Base-by-base conservation (phyloP, 2,113 vertebrate genomes). In the Calidris pugnax region DNA sequence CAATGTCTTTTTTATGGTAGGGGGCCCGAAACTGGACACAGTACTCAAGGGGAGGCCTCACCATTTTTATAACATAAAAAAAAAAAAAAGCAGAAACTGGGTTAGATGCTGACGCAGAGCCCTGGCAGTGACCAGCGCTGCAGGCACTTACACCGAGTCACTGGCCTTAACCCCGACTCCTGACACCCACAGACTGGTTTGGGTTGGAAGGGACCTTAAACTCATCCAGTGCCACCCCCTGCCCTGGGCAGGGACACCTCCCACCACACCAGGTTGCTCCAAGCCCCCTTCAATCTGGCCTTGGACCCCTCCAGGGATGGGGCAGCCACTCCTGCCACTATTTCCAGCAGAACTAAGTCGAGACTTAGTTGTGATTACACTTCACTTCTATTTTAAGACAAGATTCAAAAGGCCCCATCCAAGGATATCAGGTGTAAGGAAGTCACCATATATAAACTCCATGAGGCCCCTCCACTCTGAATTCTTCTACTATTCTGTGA, bases 81-180 rank as follows among this genome's bases (percentile, higher is more conserved):
- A 45, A 45, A 45, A 45, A 45, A 45, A 45, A 45, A 43, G 2
- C 8, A 1, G 50, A 32, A 82, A 20, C 0, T 16, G 41, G 35
- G 8, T 55, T 6, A 48, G 22, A 76, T 32, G 27, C 6, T 59
- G 9, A 14, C 0, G 5, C 18, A 21, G 12, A 23, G 43, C 6
- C 6, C 48, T 56, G 16, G 18, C 37, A 41, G 39, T 6, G n/a
- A 48, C 7, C 74, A 74, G 45, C 10, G 21, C 69, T 66, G 24
- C 1, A 7, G 32, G 10, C 39, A 55, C 56, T 23, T 23, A 51
- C 27, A 57, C 6, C 30, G 5, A 0, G 23, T 8, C 62, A 37
- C n/a, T 2, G n/a, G 71, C 35, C 71, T 74, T 9, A 45, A 22
- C 50, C 39, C 20, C 10, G 18, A 30, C 30, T 53, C 28, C 26